Percentiles rank a stretch among this genome's conserved stretches.
Conservation (phyloP, 2,797 vertebrate species). For the Protonibea diacanthus region DNA sequence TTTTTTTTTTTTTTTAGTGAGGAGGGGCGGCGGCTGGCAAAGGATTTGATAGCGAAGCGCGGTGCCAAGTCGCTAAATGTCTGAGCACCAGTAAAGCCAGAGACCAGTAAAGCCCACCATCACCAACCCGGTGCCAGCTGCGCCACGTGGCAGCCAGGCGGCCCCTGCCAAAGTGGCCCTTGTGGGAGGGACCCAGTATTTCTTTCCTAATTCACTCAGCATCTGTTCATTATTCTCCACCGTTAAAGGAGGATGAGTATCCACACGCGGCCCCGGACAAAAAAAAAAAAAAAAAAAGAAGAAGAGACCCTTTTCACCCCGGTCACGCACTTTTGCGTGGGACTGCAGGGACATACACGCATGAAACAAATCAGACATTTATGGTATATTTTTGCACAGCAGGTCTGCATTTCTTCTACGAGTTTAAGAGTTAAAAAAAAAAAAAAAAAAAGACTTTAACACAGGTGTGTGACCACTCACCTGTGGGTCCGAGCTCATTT, state of each 20-base stretch:
- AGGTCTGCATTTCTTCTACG: not conserved
- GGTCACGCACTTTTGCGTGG: constrained; percentile 58
- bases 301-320: constrained; percentile 29
- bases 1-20: constrained; percentile 27
- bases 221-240: constrained; percentile 93
- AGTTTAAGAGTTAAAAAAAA: too few species aligned
- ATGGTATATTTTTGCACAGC: too few species aligned
- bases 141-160: constrained; percentile 84
- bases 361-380: constrained; percentile 22
- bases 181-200: constrained; percentile 92
- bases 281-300: constrained; percentile 47
- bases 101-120: constrained; percentile 76
- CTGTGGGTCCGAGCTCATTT: constrained; percentile 16
- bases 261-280: constrained; percentile 57
- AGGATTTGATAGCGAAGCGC: constrained; percentile 62
- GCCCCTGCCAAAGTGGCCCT: constrained; percentile 87
- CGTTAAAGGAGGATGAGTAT: constrained; percentile 82
- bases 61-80: constrained; percentile 88
- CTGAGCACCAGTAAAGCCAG: constrained; percentile 83
- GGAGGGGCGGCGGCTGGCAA: constrained; percentile 74
- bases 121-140: constrained; percentile 84
- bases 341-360: constrained; percentile 13
- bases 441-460: not conserved
- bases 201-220: constrained; percentile 93
- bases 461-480: constrained; percentile 16